Evolutionary conservation across 2,113 vertebrate species (phyloP).

Genomic region (Atractosteus spatula): DNA sequence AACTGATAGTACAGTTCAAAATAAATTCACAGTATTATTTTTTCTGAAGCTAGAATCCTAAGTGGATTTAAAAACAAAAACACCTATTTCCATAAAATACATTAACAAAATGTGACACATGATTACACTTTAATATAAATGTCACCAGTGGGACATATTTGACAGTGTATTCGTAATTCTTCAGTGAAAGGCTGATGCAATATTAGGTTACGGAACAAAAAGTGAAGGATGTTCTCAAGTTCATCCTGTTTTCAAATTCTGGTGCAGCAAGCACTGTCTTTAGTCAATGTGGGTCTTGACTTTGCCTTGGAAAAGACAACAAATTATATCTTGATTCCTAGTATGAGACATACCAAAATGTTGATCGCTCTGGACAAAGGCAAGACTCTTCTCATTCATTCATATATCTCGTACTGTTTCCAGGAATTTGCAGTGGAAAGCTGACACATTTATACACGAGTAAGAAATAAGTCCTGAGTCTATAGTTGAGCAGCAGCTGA

Average conservation of each 20-base stretch:
- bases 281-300: too few relatives aligned
- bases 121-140: constrained; percentile 28
- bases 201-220: constrained; percentile 41
- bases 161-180: constrained; percentile 10
- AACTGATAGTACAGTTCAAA: constrained; percentile 79
- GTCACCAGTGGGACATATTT: constrained; percentile 7
- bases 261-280: constrained; percentile 31
- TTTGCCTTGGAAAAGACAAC: too few relatives aligned
- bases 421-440: constrained; percentile 32
- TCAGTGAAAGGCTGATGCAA: constrained; percentile 30
- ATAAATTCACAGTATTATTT: constrained; percentile 86
- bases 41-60: constrained; percentile 56
- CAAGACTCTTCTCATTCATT: constrained; percentile 7
- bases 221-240: constrained; percentile 60
- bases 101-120: constrained; percentile 26
- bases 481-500: constrained; percentile 95
- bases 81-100: constrained; percentile 45
- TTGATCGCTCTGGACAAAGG: too few relatives aligned
- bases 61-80: constrained; percentile 45
- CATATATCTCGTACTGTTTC: constrained; percentile 16
- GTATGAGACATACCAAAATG: too few relatives aligned
- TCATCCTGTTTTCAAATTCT: constrained; percentile 61
- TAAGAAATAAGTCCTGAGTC: constrained; percentile 90
- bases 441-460: constrained; percentile 54
- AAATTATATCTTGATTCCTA: too few relatives aligned